Evolutionary conservation across 2,797 vertebrate species (phyloP).

Genomic region (Discoglossus pictus): DNA sequence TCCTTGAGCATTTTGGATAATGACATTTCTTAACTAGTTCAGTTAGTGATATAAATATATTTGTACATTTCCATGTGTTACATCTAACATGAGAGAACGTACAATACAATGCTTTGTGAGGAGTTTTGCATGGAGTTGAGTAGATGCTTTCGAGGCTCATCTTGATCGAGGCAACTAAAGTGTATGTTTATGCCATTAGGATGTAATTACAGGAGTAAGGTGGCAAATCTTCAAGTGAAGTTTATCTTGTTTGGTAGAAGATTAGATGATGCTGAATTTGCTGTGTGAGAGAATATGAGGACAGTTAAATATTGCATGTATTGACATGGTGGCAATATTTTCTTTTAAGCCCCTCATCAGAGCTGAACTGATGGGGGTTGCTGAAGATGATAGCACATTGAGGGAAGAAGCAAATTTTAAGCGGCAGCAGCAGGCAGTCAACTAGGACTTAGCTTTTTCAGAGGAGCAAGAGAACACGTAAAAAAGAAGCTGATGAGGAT

Average conservation of each 20-base stretch:
- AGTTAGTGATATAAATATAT: no score
- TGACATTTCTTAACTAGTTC: no score
- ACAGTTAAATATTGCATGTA: neutral
- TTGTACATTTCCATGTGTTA: no score
- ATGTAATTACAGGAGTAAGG: conserved; percentile 7
- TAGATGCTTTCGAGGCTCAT: neutral
- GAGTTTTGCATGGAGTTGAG: neutral
- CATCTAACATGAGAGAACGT: no score
- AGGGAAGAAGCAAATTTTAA: neutral
- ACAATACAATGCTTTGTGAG: no score
- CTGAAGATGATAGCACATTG: no score
- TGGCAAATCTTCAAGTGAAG: conserved; percentile 4
- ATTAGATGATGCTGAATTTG: neutral
- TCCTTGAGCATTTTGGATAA: no score
- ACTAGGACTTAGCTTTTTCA: no score
- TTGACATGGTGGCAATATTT: neutral
- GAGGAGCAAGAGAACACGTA: no score
- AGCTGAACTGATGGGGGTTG: neutral
- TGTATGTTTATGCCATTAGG: neutral
- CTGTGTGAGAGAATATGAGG: neutral
- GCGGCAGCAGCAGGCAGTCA: no score
- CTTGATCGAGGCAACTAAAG: no score
- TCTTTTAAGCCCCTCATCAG: neutral
- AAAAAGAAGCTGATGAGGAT: no score
- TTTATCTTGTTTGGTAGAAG: neutral